Base-by-base conservation (phyloP, 2,888 invertebrate genomes). In the Ichneumon xanthorius region DNA sequence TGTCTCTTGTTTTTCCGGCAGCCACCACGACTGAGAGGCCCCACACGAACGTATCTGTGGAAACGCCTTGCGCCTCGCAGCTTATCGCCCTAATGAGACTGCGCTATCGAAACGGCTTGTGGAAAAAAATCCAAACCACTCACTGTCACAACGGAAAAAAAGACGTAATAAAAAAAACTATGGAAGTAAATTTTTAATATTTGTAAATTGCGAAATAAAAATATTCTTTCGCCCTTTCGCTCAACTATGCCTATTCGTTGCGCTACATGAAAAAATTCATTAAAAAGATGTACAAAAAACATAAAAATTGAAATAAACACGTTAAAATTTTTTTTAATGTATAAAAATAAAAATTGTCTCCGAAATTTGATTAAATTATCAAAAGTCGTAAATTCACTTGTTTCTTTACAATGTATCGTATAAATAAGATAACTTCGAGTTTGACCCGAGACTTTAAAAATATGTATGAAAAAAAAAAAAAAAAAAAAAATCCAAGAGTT, bases 21-120 rank as follows among this genome's bases (percentile, higher is more conserved):
- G 84, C 61, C 67, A 68, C 72, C 50, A 33, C 58, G 58, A 50
- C 58, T 78, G 84, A 84, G 67, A 11, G 81, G 33, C 61, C 26
- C 16, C 67, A 48, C 53, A 30, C 61, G 22, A 1, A 2, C 16
- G 19, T 22, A 45, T 14, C n/a, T n/a, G n/a, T 22, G 48, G 71
- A 65, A 55, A 65, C 45, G 45, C 16, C 11, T 45, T 45, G 26
- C 16, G 50, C 30, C 16, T 48, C 30, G 33, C 30, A 53, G 65
- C 48, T 72, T 81, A 84, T 84, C 81, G 50, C 45, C 81, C 68
- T 50, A 78, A 53, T 73, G 75, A 68, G 72, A 61, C 58, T 40
- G 9, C 48, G 71, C 61, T 73, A 81, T 70, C 22, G 72, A 68
- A 37, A 50, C 33, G 7, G 37, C 50, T 76, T 48, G 37, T 7